Evolutionary conservation across 2,797 vertebrate species (phyloP), one percentile per base, ranked within the genome.

Genomic region (Hippocampus kuda): DNA sequence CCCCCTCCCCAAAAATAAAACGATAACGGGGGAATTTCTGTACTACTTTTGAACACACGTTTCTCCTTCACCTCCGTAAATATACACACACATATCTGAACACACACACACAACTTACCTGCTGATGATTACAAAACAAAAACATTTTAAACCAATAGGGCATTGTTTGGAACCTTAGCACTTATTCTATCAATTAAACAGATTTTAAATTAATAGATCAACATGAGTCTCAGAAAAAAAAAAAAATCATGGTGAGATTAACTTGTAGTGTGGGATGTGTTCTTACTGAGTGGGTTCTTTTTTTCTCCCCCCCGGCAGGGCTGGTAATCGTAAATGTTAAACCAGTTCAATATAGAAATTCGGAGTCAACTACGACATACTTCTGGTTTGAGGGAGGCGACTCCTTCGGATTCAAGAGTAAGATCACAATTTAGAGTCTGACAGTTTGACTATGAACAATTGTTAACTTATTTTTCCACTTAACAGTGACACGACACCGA

Each of bases 61-160:
- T 5, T 62, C 38, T 7, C 11, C 38, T n/a, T 60, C 61, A 56
- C 51, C 54, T 61, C 67, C 67, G 26, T 26, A 48, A 53, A 67
- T 51, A 5, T 5, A 49, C 62, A 71, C 49, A 24, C 26, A 24
- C 4, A 57, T 3, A 51, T 56, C 7, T 48, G 42, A 38, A 44
- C 5, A 46, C n/a, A 24, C 68, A 77, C 72, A 71, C 67, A 66
- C 38, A 57, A 86, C 84, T 84, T 66, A 84, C 85, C 86, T 85
- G 67, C 53, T 71, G 69, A 38, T 73, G 67, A 71, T 60, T 57
- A 11, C 63, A 73, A 65, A 78, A 26, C 38, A 66, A 79, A 70
- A 79, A 27, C 46, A 69, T 9, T 53, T 12, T 15, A 65, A 18
- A 26, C 12, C 44, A 46, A 65, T 49, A 27, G 6, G n/a, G 26